Evolutionary conservation across 2,888 invertebrate species (phyloP), one percentile per base, ranked within the genome.

Genomic region (Torymus aiolomorphi): DNA sequence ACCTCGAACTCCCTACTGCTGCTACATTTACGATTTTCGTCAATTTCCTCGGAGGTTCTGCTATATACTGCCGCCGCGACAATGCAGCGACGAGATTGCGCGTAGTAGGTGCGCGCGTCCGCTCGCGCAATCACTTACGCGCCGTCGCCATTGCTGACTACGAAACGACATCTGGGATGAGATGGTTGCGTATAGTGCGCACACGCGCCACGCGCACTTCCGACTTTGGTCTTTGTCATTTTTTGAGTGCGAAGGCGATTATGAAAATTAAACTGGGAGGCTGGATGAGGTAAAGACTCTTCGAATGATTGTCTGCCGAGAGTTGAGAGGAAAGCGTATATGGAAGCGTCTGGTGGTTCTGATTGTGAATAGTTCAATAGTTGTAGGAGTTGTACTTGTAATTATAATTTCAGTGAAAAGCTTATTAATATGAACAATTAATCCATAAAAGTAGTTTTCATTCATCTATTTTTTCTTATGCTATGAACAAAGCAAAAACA

Each of bases 81-180:
- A 18, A 18, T 10, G 42, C 54, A 67, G 54, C 13, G 61, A 31
- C 42, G 73, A 73, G 73, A 56, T 67, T 67, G 54, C 63, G 42
- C 31, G 20, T 18, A 42, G 42, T 42, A 10, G 42, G 8, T 42
- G 8, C 8, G 42, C 8, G 42, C 42, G 42, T 42, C 42, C 42
- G 42, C 8, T 70, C 70, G 42, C 8, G 74, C 70, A 79, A 79
- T 79, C 74, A 79, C 79, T 78, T 74, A 79, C 31, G 70, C 52
- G 16, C n/a, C 54, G n/a, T 42, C 65, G 42, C 59, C 49, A 20
- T 18, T 20, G 18, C 18, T 13, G 0, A 11, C 52, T 59, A 11
- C 18, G 59, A n/a, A 65, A 79, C 75, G 63, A 70, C 20, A 61
- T 74, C 13, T 18, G 42, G 57, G 20, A 71, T 77, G 70, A 71